phyloP scores from a whole-genome alignment of 2,797 vertebrate genomes.

The Parambassis ranga region DNA sequence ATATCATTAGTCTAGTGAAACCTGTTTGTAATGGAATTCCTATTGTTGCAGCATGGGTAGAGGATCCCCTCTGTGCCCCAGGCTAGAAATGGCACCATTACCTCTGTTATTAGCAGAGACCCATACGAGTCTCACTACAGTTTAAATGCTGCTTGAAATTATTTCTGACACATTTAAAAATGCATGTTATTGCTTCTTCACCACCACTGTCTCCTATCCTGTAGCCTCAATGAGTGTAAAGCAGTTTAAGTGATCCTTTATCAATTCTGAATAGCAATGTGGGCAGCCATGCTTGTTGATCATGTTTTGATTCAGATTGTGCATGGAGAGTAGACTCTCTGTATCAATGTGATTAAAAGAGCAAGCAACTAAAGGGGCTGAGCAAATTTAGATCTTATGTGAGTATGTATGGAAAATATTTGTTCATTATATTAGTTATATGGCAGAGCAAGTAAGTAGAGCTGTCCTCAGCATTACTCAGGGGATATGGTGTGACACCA shows the following conservation, averaged over 20 bases:
- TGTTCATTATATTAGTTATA: no score
- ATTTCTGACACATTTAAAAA: neutral
- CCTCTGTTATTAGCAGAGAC: conserved; percentile 43
- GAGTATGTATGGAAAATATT: no score
- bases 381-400: no score
- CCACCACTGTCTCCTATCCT: neutral
- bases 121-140: conserved; percentile 3
- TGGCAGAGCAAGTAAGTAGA: no score
- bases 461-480: no score
- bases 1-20: conserved; percentile 65
- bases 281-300: neutral
- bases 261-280: no score
- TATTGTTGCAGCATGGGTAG: conserved; percentile 62
- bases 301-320: no score
- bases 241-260: no score
- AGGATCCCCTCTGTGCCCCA: conserved; percentile 67
- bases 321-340: no score
- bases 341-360: no score
- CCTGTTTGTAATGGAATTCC: conserved; percentile 79
- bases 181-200: neutral
- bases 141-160: conserved; percentile 7
- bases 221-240: neutral
- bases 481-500: no score
- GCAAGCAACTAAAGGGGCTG: no score
- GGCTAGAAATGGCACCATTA: conserved; percentile 70